Evolutionary conservation across 2,888 invertebrate genomes (phyloP).

Genomic region (Helleia helle): DNA sequence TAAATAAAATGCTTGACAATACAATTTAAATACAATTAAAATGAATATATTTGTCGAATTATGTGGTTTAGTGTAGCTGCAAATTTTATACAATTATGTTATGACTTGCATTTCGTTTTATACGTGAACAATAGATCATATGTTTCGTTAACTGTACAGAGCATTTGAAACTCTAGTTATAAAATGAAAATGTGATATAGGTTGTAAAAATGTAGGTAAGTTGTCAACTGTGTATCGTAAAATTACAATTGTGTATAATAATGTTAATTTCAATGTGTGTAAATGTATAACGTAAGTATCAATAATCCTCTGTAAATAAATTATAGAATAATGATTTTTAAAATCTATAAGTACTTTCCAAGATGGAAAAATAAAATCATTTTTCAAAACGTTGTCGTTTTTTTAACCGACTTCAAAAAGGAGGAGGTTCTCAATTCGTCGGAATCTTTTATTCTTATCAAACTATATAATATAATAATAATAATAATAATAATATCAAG

Average conservation of each 20-base stretch:
- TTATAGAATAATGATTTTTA: constrained; percentile 67
- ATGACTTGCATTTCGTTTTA: constrained; percentile 14
- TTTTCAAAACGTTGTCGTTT: constrained; percentile 52
- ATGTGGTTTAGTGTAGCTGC: background rate
- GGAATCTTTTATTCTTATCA: background rate
- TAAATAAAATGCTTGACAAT: constrained; percentile 72
- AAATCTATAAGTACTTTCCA: constrained; percentile 66
- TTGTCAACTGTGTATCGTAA: constrained; percentile 47
- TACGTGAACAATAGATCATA: background rate
- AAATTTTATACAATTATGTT: constrained; percentile 13
- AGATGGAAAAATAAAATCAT: constrained; percentile 64
- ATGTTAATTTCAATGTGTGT: constrained; percentile 32
- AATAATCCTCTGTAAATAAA: constrained; percentile 58
- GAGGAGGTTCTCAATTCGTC: too few species aligned
- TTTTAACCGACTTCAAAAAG: too few species aligned
- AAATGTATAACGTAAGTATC: constrained; percentile 47
- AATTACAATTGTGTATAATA: constrained; percentile 40
- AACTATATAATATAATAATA: too few species aligned
- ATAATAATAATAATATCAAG: too few species aligned
- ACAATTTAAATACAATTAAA: constrained; percentile 52
- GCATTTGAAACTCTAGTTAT: constrained; percentile 35
- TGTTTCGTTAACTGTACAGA: constrained; percentile 9
- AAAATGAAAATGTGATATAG: constrained; percentile 72
- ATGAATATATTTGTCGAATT: constrained; percentile 33
- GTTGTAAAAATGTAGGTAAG: constrained; percentile 64